phyloP scores from a whole-genome alignment of 1,140 invertebrate genomes.

The Anastrepha obliqua region DNA sequence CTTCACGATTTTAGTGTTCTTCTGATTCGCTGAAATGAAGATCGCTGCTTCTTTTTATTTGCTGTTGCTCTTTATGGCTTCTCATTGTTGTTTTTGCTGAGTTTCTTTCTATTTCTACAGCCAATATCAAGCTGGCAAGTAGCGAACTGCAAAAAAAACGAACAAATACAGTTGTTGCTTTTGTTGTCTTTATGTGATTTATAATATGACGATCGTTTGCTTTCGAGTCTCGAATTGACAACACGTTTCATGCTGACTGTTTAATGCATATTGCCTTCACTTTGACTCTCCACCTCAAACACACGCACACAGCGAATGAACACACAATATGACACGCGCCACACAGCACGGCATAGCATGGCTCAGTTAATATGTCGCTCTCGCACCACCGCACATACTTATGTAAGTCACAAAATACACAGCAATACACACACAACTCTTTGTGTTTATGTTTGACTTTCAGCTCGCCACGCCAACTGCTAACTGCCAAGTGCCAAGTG shows the following conservation, averaged over 20 bases:
- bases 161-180: neutral
- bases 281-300: constrained; percentile 5
- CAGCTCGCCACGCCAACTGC: constrained; percentile 24
- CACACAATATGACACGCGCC: neutral
- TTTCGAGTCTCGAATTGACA: constrained; percentile 47
- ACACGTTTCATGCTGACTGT: constrained; percentile 29
- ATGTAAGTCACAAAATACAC: too few relatives aligned
- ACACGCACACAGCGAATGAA: neutral
- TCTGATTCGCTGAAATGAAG: constrained; percentile 52
- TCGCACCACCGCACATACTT: neutral
- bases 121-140: constrained; percentile 38
- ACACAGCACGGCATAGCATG: neutral
- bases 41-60: constrained; percentile 49
- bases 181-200: constrained; percentile 48
- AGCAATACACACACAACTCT: too few relatives aligned
- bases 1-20: constrained; percentile 43
- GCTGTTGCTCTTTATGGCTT: neutral
- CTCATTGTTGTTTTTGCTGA: constrained; percentile 24
- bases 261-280: constrained; percentile 25
- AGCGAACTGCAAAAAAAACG: neutral
- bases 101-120: constrained; percentile 38
- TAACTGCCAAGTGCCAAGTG: constrained; percentile 18
- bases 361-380: constrained; percentile 35
- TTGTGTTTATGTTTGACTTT: neutral
- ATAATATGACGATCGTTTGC: constrained; percentile 44